Percentiles rank a stretch among this genome's conserved stretches.
Conservation (phyloP, 1,140 invertebrate species). For the Drosophila lini region DNA sequence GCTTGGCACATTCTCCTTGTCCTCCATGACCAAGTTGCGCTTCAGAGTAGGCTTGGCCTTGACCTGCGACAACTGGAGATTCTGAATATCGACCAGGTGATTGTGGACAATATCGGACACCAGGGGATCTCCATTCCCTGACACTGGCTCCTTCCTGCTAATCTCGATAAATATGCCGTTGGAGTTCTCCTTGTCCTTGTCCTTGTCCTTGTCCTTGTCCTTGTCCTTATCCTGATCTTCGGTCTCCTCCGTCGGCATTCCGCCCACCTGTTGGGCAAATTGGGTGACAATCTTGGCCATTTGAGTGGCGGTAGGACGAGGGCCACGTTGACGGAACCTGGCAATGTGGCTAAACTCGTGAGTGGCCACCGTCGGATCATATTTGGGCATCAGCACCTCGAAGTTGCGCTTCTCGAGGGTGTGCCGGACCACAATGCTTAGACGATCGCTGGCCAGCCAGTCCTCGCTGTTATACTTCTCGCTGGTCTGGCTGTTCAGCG, state of each 20-base stretch:
- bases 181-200: no score
- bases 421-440: slow-evolving; percentile 23
- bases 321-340: slow-evolving; percentile 11
- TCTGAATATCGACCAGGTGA: not conserved
- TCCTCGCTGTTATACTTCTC: slow-evolving; percentile 7
- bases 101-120: not conserved
- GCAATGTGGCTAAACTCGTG: slow-evolving; percentile 37
- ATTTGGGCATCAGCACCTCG: slow-evolving; percentile 5
- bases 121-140: not conserved
- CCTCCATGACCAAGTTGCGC: not conserved
- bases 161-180: not conserved
- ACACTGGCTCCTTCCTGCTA: not conserved
- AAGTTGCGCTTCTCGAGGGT: slow-evolving; percentile 7
- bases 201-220: not conserved
- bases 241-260: not conserved
- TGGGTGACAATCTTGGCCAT: slow-evolving; percentile 17
- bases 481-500: not conserved
- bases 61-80: not conserved
- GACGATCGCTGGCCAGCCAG: slow-evolving; percentile 20
- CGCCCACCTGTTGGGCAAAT: slow-evolving; percentile 34
- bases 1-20: not conserved
- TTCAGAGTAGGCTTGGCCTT: not conserved
- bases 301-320: slow-evolving; percentile 1
- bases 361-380: slow-evolving; percentile 6
- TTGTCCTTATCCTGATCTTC: not conserved